Percentiles rank a stretch among this genome's conserved stretches.
phyloP scores from a whole-genome alignment of 2,888 invertebrate species.

The Tiphia femorata region DNA sequence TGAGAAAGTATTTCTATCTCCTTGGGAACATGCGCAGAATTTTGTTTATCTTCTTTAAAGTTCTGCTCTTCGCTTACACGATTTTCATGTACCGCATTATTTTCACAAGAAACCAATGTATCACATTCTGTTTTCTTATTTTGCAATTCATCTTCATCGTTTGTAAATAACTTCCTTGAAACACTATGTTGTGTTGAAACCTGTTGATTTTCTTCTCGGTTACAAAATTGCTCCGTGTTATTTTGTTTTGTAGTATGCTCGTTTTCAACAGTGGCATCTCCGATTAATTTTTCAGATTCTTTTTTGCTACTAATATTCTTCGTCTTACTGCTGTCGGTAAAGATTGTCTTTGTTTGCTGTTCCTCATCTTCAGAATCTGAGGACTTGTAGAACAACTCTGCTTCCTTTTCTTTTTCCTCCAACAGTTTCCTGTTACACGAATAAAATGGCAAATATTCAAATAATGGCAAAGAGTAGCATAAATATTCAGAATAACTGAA shows the following conservation, averaged over 20 bases:
- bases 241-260: no score
- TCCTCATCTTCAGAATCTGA: constrained; percentile 72
- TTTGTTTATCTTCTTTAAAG: constrained; percentile 2
- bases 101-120: background rate
- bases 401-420: constrained; percentile 81
- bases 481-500: no score
- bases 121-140: background rate
- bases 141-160: background rate
- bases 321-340: no score
- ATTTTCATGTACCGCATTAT: background rate
- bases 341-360: background rate
- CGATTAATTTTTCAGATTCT: background rate
- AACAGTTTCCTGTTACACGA: constrained; percentile 76
- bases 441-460: no score
- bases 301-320: background rate
- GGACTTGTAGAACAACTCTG: constrained; percentile 82
- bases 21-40: no score
- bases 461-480: no score
- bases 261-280: background rate
- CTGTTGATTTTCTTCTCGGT: constrained; percentile 32
- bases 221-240: no score
- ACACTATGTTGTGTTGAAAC: constrained; percentile 34
- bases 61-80: background rate
- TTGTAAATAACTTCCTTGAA: constrained; percentile 32
- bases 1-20: no score